Evolutionary conservation across 2,113 vertebrate genomes (phyloP).

Genomic region (Xerus inauris): DNA sequence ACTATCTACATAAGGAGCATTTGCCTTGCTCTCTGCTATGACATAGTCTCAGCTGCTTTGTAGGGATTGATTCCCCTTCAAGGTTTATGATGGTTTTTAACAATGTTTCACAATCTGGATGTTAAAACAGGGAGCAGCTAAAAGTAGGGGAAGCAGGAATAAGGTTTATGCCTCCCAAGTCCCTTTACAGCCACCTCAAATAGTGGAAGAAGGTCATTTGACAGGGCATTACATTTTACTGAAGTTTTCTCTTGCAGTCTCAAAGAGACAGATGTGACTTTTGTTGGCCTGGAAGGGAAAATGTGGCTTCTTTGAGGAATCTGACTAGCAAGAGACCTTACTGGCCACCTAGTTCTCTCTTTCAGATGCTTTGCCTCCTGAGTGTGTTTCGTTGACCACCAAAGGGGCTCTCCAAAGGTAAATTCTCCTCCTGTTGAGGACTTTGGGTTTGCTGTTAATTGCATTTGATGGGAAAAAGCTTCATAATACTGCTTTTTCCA

Average conservation of each 20-base stretch:
- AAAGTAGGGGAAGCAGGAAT: neutral
- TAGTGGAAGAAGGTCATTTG: constrained; percentile 17
- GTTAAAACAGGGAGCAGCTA: neutral
- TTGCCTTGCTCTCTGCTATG: neutral
- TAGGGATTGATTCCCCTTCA: neutral
- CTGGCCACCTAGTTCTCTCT: neutral
- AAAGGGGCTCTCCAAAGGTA: neutral
- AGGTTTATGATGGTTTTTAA: neutral
- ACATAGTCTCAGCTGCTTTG: neutral
- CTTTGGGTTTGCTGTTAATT: neutral
- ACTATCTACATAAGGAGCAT: neutral
- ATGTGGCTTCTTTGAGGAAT: neutral
- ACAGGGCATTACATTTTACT: neutral
- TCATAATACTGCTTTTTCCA: neutral
- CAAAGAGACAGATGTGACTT: neutral
- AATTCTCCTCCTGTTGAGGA: neutral
- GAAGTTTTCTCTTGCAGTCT: neutral
- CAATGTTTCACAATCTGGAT: neutral
- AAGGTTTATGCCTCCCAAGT: accelerated
- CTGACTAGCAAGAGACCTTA: accelerated
- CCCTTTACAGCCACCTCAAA: neutral
- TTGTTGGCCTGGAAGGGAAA: neutral
- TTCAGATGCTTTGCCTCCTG: accelerated
- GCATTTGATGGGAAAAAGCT: neutral
- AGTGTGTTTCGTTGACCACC: neutral